phyloP scores from a whole-genome alignment of 1,140 invertebrate species.

The Papilio polyxenes region DNA sequence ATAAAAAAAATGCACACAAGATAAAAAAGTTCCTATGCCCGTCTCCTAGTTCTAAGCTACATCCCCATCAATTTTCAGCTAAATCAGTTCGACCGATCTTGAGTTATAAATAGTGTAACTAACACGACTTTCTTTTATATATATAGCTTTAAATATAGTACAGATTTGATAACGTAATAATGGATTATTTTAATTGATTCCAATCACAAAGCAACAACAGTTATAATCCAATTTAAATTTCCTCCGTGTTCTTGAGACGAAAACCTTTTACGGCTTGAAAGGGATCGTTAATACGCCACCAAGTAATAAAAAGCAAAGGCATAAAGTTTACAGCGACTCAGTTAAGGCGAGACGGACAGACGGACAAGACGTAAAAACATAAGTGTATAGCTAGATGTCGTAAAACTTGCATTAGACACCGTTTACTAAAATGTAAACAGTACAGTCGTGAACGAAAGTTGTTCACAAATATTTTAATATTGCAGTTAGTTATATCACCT shows the following conservation, averaged over 20 bases:
- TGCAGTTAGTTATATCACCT: neutral
- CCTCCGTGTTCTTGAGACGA: conserved; percentile 32
- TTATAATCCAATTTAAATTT: conserved; percentile 28
- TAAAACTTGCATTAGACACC: conserved; percentile 64
- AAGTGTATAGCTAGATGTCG: conserved; percentile 51
- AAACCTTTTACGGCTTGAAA: conserved; percentile 39
- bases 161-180: neutral
- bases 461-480: neutral
- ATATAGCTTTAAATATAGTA: neutral
- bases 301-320: conserved; percentile 38
- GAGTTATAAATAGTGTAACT: too few species aligned
- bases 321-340: conserved; percentile 43
- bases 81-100: too few species aligned
- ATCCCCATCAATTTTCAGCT: too few species aligned
- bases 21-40: too few species aligned
- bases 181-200: conserved; percentile 14
- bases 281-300: conserved; percentile 34
- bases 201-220: conserved; percentile 6
- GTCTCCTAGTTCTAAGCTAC: too few species aligned
- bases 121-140: too few species aligned
- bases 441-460: conserved; percentile 39
- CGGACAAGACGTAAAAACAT: conserved; percentile 52
- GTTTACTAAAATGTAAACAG: conserved; percentile 58
- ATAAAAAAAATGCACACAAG: too few species aligned
- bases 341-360: conserved; percentile 38